Evolutionary conservation across 2,888 invertebrate genomes (phyloP).

Genomic region (Agrotis ipsilon): DNA sequence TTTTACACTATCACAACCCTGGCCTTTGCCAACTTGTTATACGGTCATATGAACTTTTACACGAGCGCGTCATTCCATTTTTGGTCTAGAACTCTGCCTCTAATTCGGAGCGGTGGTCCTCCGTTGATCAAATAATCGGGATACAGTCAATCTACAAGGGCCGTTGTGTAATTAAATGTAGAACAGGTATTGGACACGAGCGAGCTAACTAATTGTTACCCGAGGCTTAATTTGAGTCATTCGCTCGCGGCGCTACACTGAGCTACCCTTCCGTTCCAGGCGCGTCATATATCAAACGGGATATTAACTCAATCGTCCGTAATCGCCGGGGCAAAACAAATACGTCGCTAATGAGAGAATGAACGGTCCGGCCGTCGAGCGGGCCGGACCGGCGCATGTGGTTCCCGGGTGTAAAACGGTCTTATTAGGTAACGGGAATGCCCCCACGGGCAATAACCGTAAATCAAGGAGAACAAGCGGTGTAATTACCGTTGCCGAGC

Average conservation of each 20-base stretch:
- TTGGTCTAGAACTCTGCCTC: conserved; percentile 33
- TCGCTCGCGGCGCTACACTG: conserved; percentile 69
- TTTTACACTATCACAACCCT: conserved; percentile 67
- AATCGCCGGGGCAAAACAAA: conserved; percentile 87
- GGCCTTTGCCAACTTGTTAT: conserved; percentile 53
- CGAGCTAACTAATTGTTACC: conserved; percentile 66
- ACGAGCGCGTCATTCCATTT: background rate
- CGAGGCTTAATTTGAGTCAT: conserved; percentile 72
- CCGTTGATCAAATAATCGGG: conserved; percentile 48
- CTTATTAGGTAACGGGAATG: conserved; percentile 91
- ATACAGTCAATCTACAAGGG: conserved; percentile 48
- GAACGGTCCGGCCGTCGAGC: conserved; percentile 81
- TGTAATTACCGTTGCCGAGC: conserved; percentile 91
- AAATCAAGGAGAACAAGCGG: conserved; percentile 92
- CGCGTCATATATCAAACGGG: conserved; percentile 84
- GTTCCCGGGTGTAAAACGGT: conserved; percentile 89
- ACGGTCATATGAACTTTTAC: conserved; percentile 41
- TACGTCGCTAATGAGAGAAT: conserved; percentile 89
- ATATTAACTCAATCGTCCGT: conserved; percentile 88
- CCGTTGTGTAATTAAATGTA: conserved; percentile 62
- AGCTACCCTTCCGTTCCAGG: conserved; percentile 81
- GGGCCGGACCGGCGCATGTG: conserved; percentile 83
- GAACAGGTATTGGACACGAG: conserved; percentile 58
- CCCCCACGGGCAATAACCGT: conserved; percentile 91
- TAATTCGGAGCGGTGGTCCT: conserved; percentile 34